Base-by-base conservation (phyloP, 2,888 invertebrate genomes). In the Megaustenia siamemsis region DNA sequence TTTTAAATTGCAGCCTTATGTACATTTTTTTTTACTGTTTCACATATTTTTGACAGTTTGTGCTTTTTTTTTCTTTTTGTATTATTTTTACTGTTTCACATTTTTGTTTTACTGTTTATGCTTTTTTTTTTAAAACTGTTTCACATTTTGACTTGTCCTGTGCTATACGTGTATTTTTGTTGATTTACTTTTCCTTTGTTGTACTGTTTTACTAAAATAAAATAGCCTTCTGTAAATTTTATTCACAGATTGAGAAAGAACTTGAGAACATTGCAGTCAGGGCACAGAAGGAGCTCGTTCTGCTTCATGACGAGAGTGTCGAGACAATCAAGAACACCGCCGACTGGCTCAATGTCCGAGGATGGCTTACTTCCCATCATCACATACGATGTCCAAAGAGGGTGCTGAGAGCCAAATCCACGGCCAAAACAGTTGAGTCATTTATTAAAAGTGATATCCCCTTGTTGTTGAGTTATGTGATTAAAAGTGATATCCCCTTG, bases 311-410 rank as follows among this genome's bases (percentile, higher is more conserved):
- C 77, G 94, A 94, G 86, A 95, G 96, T 32, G 96, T 96, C 88
- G 97, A 98, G 0, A 95, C 96, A 0, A 95, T 95, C 10, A 87
- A 87, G 35, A 97, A 98, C 88, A 99, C 99, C 0, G 97, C 98
- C 5, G 97, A 97, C 88, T 99, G 99, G 99, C 95, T 99, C 45
- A 99, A 99, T 95, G 97, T 97, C 95, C 95, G 99, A 86, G 96
- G 96, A 12, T 99, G 99, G 99, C 97, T 99, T 88, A 97, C 98
- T 73, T 98, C 97, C 90, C 99, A 99, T 95, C 99, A 99, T 95
- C 99, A 99, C 94, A 97, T 93, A 68, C 90, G 93, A 28, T 93
- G 93, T 87, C 97, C 98, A 1, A 98, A 98, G 91, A 95, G 99
- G 89, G 97, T 99, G 96, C 99, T 98, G 94, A 97, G 97, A 0